Evolutionary conservation across 2,888 invertebrate species (phyloP).

Genomic region (Ornithoptera priamus): DNA sequence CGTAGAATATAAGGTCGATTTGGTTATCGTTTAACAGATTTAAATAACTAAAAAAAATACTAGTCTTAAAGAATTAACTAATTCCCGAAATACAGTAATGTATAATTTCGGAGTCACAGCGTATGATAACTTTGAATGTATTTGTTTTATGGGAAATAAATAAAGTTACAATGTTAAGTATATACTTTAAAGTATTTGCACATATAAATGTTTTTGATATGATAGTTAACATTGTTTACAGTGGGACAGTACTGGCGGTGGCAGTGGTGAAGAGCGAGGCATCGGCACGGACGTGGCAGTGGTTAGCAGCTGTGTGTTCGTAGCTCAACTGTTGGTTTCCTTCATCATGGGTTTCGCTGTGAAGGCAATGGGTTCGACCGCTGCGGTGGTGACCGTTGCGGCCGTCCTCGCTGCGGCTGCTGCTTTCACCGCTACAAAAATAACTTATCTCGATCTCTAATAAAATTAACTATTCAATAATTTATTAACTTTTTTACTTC

Average conservation of each 20-base stretch:
- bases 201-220: background rate
- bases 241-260: slow-evolving; percentile 71
- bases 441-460: slow-evolving; percentile 93
- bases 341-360: slow-evolving; percentile 93
- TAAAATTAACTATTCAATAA: background rate
- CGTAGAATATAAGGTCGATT: no score
- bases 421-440: slow-evolving; percentile 90
- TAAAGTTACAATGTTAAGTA: background rate
- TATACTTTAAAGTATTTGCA: background rate
- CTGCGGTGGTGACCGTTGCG: slow-evolving; percentile 92
- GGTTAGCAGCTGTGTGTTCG: slow-evolving; percentile 96
- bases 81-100: no score
- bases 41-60: no score
- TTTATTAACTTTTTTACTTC: background rate
- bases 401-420: slow-evolving; percentile 92
- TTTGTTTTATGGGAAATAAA: background rate
- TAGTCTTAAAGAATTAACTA: no score
- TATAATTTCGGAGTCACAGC: no score
- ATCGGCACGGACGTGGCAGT: slow-evolving; percentile 97
- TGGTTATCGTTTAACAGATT: no score
- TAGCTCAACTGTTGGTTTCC: slow-evolving; percentile 95
- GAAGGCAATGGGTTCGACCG: slow-evolving; percentile 88
- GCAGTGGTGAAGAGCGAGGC: slow-evolving; percentile 86
- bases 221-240: slow-evolving; percentile 37
- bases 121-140: no score